Conservation (phyloP, 2,797 vertebrate genomes). For the Molothrus ater region DNA sequence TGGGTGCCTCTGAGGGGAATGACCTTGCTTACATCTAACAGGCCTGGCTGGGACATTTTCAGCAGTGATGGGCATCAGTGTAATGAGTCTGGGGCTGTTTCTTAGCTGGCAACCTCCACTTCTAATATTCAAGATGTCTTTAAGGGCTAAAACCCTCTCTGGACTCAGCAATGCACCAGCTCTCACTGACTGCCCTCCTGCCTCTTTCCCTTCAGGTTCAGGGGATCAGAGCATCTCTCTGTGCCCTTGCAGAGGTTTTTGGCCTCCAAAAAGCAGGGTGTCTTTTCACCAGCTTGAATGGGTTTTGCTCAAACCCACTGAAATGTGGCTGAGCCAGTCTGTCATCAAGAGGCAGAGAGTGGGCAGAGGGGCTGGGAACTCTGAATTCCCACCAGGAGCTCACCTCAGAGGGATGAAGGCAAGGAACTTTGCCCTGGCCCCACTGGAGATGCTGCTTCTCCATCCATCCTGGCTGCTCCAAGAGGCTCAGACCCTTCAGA, state of each 20-base stretch:
- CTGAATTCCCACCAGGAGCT: neutral
- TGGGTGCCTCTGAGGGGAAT: rapidly evolving
- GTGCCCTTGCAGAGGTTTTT: neutral
- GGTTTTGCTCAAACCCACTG: neutral
- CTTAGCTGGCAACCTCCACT: neutral
- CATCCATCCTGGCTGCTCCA: neutral
- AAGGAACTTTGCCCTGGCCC: neutral
- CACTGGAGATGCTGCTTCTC: neutral
- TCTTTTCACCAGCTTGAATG: neutral
- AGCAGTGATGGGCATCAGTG: neutral
- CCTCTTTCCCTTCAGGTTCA: neutral
- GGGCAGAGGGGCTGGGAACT: neutral
- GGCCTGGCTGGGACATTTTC: neutral
- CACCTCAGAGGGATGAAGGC: neutral
- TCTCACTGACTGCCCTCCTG: neutral
- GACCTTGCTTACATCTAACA: neutral
- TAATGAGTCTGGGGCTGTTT: neutral
- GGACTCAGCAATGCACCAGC: neutral
- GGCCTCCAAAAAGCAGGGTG: neutral
- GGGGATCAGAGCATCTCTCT: neutral
- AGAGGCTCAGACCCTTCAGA: neutral
- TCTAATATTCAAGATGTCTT: neutral
- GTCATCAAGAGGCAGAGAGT: neutral
- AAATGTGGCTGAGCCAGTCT: neutral
- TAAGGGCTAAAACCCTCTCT: neutral